Evolutionary conservation across 2,113 vertebrate genomes (phyloP).

Genomic region (Erythrocebus patas): DNA sequence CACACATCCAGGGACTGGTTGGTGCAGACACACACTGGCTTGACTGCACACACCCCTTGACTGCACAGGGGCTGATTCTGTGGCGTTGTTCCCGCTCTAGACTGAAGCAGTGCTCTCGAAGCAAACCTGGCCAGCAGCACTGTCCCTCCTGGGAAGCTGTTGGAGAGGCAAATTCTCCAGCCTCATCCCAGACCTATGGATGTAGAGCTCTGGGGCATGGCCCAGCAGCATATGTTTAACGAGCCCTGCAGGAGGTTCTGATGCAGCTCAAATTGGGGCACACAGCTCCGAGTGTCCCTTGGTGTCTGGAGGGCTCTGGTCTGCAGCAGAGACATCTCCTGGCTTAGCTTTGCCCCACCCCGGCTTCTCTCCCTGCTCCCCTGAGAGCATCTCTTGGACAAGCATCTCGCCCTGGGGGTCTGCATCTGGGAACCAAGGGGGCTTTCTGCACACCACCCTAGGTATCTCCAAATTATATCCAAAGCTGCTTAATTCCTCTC

Average conservation of each 20-base stretch:
- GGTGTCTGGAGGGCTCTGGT: background rate
- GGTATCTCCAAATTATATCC: background rate
- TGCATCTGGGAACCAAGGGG: background rate
- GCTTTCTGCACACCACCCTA: background rate
- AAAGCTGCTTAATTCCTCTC: background rate
- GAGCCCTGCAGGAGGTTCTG: no score
- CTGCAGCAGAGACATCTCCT: no score
- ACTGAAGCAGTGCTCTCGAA: background rate
- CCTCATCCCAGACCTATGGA: background rate
- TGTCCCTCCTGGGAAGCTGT: background rate
- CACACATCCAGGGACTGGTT: background rate
- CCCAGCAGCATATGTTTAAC: accelerated
- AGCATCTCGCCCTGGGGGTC: accelerated
- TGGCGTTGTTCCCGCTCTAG: background rate
- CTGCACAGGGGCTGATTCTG: background rate
- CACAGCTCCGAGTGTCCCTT: background rate
- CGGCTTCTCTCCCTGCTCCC: no score
- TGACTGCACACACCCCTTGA: background rate
- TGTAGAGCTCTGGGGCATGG: accelerated
- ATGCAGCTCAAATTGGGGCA: background rate
- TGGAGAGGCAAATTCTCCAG: background rate
- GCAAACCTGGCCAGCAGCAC: accelerated
- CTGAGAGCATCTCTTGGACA: accelerated
- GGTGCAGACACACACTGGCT: background rate
- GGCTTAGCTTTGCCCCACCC: background rate